Percentiles rank a stretch among this genome's conserved stretches.
Evolutionary conservation across 2,888 invertebrate species (phyloP).

Genomic region (Julus scandinavius): DNA sequence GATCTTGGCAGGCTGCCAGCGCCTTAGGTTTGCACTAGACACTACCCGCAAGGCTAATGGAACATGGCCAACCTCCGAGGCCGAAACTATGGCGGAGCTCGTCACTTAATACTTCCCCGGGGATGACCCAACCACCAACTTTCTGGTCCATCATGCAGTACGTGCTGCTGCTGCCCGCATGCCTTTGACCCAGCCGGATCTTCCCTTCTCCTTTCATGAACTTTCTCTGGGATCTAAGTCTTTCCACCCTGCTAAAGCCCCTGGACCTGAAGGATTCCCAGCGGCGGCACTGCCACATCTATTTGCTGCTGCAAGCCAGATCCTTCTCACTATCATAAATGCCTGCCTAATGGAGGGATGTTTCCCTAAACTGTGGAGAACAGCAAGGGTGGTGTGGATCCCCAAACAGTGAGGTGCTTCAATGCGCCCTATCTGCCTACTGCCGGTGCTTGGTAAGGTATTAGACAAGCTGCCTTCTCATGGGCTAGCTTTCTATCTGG

Average conservation of each 20-base stretch:
- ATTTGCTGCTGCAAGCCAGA: not conserved
- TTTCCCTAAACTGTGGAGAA: not conserved
- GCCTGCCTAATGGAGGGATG: not conserved
- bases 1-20: not conserved
- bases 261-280: not conserved
- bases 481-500: not conserved
- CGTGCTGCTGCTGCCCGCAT: not conserved
- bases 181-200: not conserved
- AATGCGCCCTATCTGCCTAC: not conserved
- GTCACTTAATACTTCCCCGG: not conserved
- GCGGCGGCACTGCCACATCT: not conserved
- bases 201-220: not conserved
- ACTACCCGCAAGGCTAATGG: not conserved
- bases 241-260: not conserved
- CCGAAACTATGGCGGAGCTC: not conserved
- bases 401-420: not conserved
- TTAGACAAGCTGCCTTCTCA: not conserved
- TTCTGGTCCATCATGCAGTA: not conserved
- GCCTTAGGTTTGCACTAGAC: not conserved
- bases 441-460: conserved; percentile 14
- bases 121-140: not conserved
- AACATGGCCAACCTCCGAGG: not conserved
- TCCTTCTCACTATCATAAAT: not conserved
- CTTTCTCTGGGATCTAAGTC: not conserved
- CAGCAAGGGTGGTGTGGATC: not conserved